Evolutionary conservation across 2,888 invertebrate species (phyloP).

Genomic region (Amblyteles armatorius): DNA sequence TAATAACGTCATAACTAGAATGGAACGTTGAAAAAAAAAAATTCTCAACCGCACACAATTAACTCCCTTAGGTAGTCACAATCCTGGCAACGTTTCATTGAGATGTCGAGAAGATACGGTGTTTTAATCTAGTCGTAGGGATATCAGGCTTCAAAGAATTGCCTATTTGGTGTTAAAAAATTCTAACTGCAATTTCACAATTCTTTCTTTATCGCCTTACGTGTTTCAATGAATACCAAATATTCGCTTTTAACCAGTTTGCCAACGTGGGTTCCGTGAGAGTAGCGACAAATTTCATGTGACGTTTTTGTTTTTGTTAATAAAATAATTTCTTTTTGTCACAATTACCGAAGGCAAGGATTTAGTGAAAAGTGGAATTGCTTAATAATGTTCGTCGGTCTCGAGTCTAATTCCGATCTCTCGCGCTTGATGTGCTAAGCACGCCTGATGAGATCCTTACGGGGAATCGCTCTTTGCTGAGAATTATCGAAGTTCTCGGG

Average conservation of each 20-base stretch:
- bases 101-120: too few relatives aligned
- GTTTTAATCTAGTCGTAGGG: too few relatives aligned
- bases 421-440: slow-evolving; percentile 46
- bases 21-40: too few relatives aligned
- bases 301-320: neutral
- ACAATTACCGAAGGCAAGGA: neutral
- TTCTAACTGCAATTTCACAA: too few relatives aligned
- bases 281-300: neutral
- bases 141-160: too few relatives aligned
- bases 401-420: neutral
- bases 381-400: neutral
- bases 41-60: too few relatives aligned
- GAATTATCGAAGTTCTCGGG: slow-evolving; percentile 41
- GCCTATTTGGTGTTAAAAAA: too few relatives aligned
- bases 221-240: too few relatives aligned
- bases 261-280: neutral
- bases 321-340: neutral
- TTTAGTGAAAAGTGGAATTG: neutral
- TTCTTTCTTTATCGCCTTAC: too few relatives aligned
- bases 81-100: too few relatives aligned
- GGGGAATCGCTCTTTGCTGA: slow-evolving; percentile 19
- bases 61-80: too few relatives aligned
- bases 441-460: slow-evolving; percentile 26
- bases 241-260: neutral
- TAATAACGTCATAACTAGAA: too few relatives aligned